Base-by-base conservation (phyloP, 2,888 invertebrate genomes). In the Luperina nickerlii region DNA sequence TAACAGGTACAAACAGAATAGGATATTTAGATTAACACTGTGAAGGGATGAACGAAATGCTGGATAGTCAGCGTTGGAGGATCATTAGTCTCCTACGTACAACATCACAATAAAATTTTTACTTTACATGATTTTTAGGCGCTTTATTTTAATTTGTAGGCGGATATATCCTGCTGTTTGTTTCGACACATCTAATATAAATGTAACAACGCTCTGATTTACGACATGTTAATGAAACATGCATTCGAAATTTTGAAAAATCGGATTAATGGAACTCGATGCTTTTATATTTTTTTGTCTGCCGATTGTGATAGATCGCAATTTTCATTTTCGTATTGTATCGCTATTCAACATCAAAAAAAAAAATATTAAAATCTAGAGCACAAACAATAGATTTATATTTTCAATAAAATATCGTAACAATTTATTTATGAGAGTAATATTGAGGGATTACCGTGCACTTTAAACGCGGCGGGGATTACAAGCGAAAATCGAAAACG, bases 21-120 rank as follows among this genome's bases (percentile, higher is more conserved):
- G 91, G 91, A 93, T 95, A 96, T 96, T 95, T 92, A 94, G 94
- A 95, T 95, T 95, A 95, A 94, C 95, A 94, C 94, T 88, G 90
- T 89, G 91, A 90, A 91, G 90, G 90, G 89, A 90, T 90, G 87
- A 90, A 89, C 87, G 84, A 88, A 87, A 88, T 89, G 85, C 83
- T 79, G 79, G 81, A 88, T 91, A 91, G 91, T 90, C 90, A 85
- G 90, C 87, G 89, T 86, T 90, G 88, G 90, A 91, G 89, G 90
- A 88, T 92, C 93, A 94, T 94, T 94, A 93, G 92, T 92, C 92
- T 93, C 89, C 82, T 87, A 87, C 87, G 88, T 91, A 91, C 91
- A 92, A 91, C 89, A 90, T 91, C 90, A 88, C 82, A 88, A 86
- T 86, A 84, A 81, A 79, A 70, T 83, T 78, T 78, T 72, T 72